phyloP scores from a whole-genome alignment of 1,140 invertebrate genomes.

The Brachionus rubens region DNA sequence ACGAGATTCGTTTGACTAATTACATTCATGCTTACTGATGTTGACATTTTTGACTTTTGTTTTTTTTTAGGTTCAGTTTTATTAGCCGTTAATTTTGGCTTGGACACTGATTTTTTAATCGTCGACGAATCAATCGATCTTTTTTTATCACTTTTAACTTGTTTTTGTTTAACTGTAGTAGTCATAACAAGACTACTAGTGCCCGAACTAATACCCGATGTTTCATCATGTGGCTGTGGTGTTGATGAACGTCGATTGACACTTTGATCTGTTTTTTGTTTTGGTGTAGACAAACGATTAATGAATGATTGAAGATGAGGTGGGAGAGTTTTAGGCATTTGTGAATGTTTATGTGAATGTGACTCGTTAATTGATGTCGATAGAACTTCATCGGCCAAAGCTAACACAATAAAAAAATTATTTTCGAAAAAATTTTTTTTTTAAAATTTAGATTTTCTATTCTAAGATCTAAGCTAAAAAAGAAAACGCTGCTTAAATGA shows the following conservation, averaged over 20 bases:
- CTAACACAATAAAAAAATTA: neutral
- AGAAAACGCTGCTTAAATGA: conserved; percentile 29
- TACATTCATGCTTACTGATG: neutral
- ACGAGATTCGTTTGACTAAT: neutral
- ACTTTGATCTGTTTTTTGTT: neutral
- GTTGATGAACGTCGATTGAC: neutral
- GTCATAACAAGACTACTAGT: too few relatives aligned
- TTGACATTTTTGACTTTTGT: neutral
- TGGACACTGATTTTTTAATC: conserved; percentile 2
- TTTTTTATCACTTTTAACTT: too few relatives aligned
- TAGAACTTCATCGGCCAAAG: neutral
- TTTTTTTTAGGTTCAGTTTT: neutral
- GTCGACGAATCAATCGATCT: neutral
- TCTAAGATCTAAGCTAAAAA: neutral
- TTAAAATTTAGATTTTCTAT: too few relatives aligned
- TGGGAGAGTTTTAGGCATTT: neutral
- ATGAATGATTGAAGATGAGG: conserved; percentile 29
- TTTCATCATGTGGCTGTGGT: neutral
- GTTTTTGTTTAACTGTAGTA: too few relatives aligned
- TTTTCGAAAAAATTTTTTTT: too few relatives aligned
- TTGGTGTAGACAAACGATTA: conserved; percentile 27
- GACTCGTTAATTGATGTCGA: neutral
- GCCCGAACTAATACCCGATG: too few relatives aligned
- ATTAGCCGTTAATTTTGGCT: neutral
- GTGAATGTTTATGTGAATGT: neutral